Base-by-base conservation (phyloP, 2,888 invertebrate species). In the Tipula lateralis region DNA sequence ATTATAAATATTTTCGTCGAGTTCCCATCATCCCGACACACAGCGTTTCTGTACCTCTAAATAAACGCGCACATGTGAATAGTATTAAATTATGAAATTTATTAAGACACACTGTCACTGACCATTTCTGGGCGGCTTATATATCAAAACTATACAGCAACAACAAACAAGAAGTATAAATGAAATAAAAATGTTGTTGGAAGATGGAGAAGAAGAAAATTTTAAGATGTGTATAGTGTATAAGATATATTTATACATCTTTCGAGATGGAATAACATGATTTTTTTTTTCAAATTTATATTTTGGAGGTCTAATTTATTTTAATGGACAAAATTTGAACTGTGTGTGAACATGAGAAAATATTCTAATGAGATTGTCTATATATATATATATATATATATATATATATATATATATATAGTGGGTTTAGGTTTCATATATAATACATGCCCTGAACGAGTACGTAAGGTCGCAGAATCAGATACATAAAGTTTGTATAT, bases 71-170 rank as follows among this genome's bases (percentile, higher is more conserved):
- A n/a, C 5, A 44, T 44, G 44, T 44, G 44, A 44, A 44, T 44
- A 44, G 44, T 16, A 44, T 44, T 44, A 44, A 44, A 44, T 44
- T 16, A 24, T 66, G 19, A 66, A 66, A 66, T 66, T 66, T 66
- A 66, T 66, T 66, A 66, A 66, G 66, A 66, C 66, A 66, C 66
- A 66, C 66, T 66, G 66, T 66, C 66, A 66, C 66, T 66, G 66
- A 24, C 66, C 66, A 66, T 66, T 66, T 66, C 66, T 66, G 66
- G 66, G 66, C 66, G 66, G 66, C 66, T 66, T 66, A 66, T 24
- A 66, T 66, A 66, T 66, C 66, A 66, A 66, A 66, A 66, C 19
- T 3, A 66, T 66, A 66, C 66, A 66, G 3, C 66, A 66, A 66
- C 66, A 66, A 66, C 19, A 66, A 66, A 66, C 19, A 66, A 2